These are phyloP conservation scores for Panthera tigris DNA, from an alignment of 2,113 vertebrate genomes.

Conservation along the genomic window DNA sequence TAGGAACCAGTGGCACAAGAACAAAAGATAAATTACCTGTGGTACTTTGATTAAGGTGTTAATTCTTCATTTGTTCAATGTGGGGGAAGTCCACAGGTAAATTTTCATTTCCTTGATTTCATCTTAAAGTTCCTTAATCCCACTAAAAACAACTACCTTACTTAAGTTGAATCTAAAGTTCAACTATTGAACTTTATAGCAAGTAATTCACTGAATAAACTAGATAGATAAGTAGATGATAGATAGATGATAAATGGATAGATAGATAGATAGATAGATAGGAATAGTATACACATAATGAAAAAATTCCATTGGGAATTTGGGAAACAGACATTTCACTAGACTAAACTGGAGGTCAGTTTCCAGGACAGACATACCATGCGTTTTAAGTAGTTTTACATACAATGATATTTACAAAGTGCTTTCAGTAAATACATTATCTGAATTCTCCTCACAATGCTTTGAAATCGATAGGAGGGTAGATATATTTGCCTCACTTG, in stretches of 20 bases:
- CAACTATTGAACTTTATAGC: neutral
- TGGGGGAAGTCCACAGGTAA: neutral
- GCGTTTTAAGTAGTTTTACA: neutral
- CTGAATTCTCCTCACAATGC: neutral
- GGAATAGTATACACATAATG: neutral
- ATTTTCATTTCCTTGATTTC: neutral
- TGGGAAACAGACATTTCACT: constrained; percentile 5
- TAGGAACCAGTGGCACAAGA: neutral
- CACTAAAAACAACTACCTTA: neutral
- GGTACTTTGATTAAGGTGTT: neutral
- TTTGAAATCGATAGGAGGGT: neutral
- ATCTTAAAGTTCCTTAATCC: neutral
- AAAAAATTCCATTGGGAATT: neutral
- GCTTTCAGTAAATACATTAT: neutral
- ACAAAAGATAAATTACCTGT: neutral
- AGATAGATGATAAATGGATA: neutral
- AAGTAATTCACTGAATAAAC: constrained; percentile 6
- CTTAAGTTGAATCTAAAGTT: neutral
- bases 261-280: neutral
- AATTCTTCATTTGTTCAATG: neutral
- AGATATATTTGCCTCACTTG: neutral
- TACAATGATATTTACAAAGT: constrained; percentile 29
- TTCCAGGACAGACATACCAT: neutral
- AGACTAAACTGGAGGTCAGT: neutral
- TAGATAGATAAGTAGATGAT: neutral